Conservation (phyloP, 1,140 invertebrate species). For the Choristoneura fumiferana region DNA sequence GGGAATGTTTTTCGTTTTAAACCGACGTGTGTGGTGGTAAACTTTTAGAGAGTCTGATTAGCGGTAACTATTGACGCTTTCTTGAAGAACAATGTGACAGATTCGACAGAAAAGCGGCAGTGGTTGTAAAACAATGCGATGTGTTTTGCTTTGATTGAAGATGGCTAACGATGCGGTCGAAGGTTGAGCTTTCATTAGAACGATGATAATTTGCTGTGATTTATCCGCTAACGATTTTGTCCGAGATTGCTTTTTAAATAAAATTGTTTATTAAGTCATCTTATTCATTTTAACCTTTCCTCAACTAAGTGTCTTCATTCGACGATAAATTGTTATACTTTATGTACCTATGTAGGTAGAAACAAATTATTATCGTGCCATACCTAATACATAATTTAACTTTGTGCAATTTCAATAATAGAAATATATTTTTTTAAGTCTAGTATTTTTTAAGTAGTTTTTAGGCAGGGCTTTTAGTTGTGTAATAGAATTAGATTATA, state of each 20-base stretch:
- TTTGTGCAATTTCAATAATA: too few species aligned
- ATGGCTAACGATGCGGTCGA: background rate
- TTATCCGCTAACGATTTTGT: slow-evolving; percentile 3
- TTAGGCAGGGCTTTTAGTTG: too few species aligned
- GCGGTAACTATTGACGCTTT: background rate
- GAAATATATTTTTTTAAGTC: too few species aligned
- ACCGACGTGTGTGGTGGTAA: background rate
- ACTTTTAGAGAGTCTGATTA: background rate
- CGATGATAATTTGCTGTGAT: background rate
- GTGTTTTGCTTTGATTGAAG: background rate
- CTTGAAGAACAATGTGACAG: too few species aligned
- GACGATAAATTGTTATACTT: too few species aligned
- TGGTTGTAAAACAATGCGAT: background rate
- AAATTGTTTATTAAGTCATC: slow-evolving; percentile 6
- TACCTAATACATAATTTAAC: too few species aligned
- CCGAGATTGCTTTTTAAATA: slow-evolving; percentile 6
- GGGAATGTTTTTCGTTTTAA: slow-evolving; percentile 15
- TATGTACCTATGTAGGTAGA: too few species aligned
- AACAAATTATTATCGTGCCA: too few species aligned
- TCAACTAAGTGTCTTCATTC: background rate
- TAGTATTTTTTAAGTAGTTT: too few species aligned
- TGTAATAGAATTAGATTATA: too few species aligned
- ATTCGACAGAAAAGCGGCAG: background rate
- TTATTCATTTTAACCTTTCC: background rate
- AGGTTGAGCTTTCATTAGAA: slow-evolving; percentile 8